Evolutionary conservation across 2,888 invertebrate genomes (phyloP), one percentile per base, ranked within the genome.

Genomic region (Deroplatys truncata): DNA sequence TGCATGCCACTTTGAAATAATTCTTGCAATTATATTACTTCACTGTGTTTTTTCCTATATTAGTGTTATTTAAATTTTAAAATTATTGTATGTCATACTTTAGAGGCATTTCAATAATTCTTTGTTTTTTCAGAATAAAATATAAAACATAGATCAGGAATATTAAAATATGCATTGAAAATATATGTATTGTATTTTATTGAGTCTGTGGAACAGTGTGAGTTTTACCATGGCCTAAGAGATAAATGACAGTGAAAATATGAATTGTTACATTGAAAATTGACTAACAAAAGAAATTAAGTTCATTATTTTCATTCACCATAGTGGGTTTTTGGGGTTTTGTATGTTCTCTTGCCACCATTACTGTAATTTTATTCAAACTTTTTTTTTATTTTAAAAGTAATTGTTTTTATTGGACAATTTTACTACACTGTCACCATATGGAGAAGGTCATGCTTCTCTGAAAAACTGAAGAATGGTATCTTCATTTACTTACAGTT

Each of bases 141-240:
- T 35, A 35, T 35, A 35, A 8, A 31, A 35, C 16, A 25, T 25
- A 35, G 25, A 35, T n/a, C 28, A 35, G n/a, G n/a, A 3, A 20
- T 85, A 85, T 87, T 16, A 83, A 87, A 87, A 87, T 87, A 87
- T 87, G 82, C 83, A 83, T 87, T 87, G 87, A 87, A 87, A 87
- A 87, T 87, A 87, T 87, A 87, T 83, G 87, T 87, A 87, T 82
- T 87, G 87, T 87, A 87, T 83, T 87, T 87, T 87, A 87, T 87
- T 87, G 87, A 87, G 87, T 87, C 87, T 35, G 87, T 83, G 87
- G 87, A 84, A 87, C 87, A 87, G 49, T 87, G 87, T 83, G 83
- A 87, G 82, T 87, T 72, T 72, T 72, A 87, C 28, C 82, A 87
- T 35, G 86, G 29, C 56, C 82, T 82, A 87, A 72, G 86, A 31